A percentile compares a stretch with the other conserved stretches of the same genome.
Conservation (phyloP, 2,797 vertebrate species). For the Clamator glandarius region DNA sequence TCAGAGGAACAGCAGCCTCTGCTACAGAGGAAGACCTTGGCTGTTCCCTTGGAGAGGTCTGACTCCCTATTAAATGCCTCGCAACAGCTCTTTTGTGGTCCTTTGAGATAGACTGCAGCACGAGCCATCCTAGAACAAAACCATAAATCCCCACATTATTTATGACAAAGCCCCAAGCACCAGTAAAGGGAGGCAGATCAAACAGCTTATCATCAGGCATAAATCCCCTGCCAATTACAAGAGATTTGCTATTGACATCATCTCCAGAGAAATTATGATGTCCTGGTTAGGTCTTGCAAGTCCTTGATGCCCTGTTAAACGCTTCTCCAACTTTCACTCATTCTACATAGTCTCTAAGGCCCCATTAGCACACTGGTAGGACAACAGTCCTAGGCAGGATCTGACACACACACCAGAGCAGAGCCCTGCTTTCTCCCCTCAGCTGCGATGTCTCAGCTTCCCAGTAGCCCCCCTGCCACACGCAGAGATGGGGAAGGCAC, state of each 20-base stretch:
- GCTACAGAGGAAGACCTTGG: slow-evolving; percentile 28
- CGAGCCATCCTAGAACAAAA: neutral
- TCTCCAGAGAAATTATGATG: slow-evolving; percentile 30
- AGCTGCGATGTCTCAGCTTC: neutral
- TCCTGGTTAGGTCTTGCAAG: neutral
- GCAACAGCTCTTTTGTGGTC: slow-evolving; percentile 17
- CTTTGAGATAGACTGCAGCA: neutral
- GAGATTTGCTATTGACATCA: slow-evolving; percentile 37
- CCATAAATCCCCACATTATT: slow-evolving; percentile 56
- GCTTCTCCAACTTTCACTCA: neutral
- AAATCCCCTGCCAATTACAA: slow-evolving; percentile 43
- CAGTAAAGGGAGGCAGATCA: slow-evolving; percentile 48
- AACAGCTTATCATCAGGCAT: slow-evolving; percentile 23
- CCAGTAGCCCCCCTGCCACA: neutral
- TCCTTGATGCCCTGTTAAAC: slow-evolving; percentile 15
- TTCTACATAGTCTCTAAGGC: neutral
- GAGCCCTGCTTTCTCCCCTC: neutral
- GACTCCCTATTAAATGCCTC: neutral
- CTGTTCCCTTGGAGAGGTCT: neutral
- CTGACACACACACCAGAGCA: neutral
- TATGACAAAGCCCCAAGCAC: slow-evolving; percentile 21
- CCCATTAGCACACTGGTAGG: neutral
- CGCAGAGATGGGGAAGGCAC: neutral
- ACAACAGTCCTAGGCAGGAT: neutral
- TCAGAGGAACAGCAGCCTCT: neutral